Base-by-base conservation (phyloP, 2,797 vertebrate species). In the Nothura maculosa region DNA sequence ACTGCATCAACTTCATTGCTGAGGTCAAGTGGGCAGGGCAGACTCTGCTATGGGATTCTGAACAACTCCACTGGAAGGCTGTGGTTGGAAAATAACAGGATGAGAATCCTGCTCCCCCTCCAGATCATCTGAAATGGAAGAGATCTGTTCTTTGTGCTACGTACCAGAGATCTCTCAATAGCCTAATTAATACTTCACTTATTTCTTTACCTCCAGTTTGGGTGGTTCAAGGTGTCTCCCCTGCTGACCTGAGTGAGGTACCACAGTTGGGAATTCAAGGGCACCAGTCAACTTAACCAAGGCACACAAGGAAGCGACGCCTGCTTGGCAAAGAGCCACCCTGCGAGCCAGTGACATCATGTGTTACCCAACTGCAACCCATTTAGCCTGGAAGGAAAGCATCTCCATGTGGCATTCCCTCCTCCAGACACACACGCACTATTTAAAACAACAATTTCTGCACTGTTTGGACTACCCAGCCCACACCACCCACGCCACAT, bases 11-110 rank as follows among this genome's bases (percentile, higher is more conserved):
- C 69, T 58, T 85, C 75, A 77, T 24, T 5, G 3, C 0, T 47
- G 66, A 92, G 85, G 87, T 90, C 89, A 94, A 90, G 81, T 28
- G 54, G 61, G 79, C 64, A 93, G 79, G 87, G 92, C 72, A 89
- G 92, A 82, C 64, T 70, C 74, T 36, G 68, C 19, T 70, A 14
- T 1, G 12, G 13, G 36, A 60, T 90, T 42, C 27, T 74, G 85
- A 85, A 81, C 30, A 84, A 36, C 74, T 11, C 36, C 1, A 36
- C 12, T 47, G 73, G 47, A 84, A 82, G 52, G 43, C 24, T 89
- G 45, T 30, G 36, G 32, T 76, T 61, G 14, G 27, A n/a, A 81
- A 88, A 84, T 43, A 69, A 64, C 1, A 14, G 54, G 45, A 55
- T 61, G 3, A 30, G 47, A 80, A 14, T 45, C 40, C 48, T 57